phyloP scores from a whole-genome alignment of 2,888 invertebrate species.

The Cataglyphis rosenhaueri region DNA sequence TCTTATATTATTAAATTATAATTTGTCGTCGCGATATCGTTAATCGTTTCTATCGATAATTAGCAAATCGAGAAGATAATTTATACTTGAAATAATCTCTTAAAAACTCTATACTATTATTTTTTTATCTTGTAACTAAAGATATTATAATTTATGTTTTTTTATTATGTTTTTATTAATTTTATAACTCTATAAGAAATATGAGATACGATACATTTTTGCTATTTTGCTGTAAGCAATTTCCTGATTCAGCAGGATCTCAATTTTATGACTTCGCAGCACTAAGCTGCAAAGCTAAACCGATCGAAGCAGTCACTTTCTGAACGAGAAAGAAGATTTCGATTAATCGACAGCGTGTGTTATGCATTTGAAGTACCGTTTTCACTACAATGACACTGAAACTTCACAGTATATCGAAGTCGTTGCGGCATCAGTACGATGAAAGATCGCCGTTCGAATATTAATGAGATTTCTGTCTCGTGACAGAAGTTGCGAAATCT shows the following conservation, averaged over 20 bases:
- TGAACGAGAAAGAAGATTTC: not conserved
- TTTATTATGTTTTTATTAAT: not conserved
- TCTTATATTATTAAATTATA: not conserved
- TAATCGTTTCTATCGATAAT: not conserved
- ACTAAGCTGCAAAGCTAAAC: not conserved
- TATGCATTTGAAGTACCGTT: constrained; percentile 29
- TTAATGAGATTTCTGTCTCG: constrained; percentile 67
- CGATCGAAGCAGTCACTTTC: constrained; percentile 4
- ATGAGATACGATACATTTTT: not conserved
- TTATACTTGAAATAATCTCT: not conserved
- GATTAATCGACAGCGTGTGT: constrained; percentile 21
- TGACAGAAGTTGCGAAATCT: constrained; percentile 70
- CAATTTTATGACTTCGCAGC: not conserved
- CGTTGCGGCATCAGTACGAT: constrained; percentile 44
- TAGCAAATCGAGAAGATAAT: not conserved
- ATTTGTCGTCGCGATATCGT: not conserved
- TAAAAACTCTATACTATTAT: not conserved
- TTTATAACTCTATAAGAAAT: not conserved
- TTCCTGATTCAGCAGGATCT: not conserved
- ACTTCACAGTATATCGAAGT: constrained; percentile 31
- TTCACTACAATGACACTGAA: constrained; percentile 15
- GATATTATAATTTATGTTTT: not conserved
- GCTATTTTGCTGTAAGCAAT: not conserved
- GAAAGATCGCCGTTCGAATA: constrained; percentile 70
- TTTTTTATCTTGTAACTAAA: not conserved